Conservation (phyloP, 37 sponge, comb jelly and placozoan species). For the Bolinopsis microptera region DNA sequence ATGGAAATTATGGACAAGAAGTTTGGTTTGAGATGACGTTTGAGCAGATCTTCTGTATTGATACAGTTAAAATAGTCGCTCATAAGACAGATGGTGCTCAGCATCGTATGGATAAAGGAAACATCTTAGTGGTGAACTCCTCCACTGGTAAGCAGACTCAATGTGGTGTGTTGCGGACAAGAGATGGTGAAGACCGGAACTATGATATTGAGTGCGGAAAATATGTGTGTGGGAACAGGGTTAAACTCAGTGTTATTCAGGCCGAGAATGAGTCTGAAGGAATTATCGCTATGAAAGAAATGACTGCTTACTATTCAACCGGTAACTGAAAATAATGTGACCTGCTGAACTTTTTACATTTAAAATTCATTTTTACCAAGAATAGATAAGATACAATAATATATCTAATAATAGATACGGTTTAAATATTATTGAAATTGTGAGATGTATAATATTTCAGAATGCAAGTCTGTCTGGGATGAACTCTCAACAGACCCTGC, state of each 20-base stretch:
- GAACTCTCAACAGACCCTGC: neutral
- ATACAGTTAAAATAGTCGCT: neutral
- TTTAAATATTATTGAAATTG: too few relatives aligned
- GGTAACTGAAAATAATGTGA: too few relatives aligned
- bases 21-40: neutral
- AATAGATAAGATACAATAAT: too few relatives aligned
- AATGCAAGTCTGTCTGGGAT: neutral
- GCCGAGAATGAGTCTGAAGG: neutral
- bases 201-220: neutral
- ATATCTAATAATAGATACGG: too few relatives aligned
- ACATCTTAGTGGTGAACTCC: neutral
- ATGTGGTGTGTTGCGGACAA: neutral
- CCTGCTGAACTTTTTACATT: too few relatives aligned
- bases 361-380: too few relatives aligned
- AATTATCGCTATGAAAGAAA: neutral
- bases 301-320: neutral
- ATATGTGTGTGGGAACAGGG: neutral
- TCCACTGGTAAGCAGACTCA: neutral
- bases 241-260: neutral
- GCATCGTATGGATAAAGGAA: neutral
- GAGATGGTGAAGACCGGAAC: neutral
- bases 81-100: neutral
- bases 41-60: neutral
- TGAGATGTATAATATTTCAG: too few relatives aligned
- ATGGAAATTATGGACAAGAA: neutral